A percentile compares a stretch with the other conserved stretches of the same genome.
These are phyloP conservation scores for Diglossa brunneiventris DNA, from an alignment of 2,113 vertebrate species.

Conservation along the genomic window DNA sequence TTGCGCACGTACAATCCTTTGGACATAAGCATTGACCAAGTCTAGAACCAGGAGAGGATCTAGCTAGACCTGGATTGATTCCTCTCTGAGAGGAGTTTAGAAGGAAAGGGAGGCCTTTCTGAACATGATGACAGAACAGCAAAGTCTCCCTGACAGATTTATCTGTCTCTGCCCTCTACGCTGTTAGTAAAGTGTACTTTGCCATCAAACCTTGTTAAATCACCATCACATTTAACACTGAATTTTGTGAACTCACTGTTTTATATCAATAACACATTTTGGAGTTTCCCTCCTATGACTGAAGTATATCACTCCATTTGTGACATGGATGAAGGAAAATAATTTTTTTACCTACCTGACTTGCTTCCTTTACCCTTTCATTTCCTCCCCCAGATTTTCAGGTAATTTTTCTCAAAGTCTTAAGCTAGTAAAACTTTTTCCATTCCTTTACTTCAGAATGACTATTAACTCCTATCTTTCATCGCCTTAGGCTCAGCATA, in stretches of 20 bases:
- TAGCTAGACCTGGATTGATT: not conserved
- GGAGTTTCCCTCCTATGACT: not conserved
- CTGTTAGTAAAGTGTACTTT: not conserved
- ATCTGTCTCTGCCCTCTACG: fast-evolving
- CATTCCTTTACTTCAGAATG: not conserved
- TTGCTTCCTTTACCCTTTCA: not conserved
- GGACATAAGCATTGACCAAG: not conserved
- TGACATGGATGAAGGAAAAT: not conserved
- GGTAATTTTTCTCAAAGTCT: not conserved
- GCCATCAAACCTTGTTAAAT: not conserved
- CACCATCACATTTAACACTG: not conserved
- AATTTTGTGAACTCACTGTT: not conserved
- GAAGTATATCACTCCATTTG: not conserved
- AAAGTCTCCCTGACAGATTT: not conserved
- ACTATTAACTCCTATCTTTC: not conserved
- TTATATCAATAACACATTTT: not conserved
- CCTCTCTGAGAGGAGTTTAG: not conserved
- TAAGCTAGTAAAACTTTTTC: not conserved
- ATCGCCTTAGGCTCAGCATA: not conserved
- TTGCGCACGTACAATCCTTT: not conserved
- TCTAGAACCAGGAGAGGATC: not conserved
- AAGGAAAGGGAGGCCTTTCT: not conserved
- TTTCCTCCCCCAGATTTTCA: not conserved
- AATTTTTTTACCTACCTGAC: not conserved
- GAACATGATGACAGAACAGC: not conserved